Base-by-base conservation (phyloP, 2,888 invertebrate genomes). In the Euplexia lucipara region DNA sequence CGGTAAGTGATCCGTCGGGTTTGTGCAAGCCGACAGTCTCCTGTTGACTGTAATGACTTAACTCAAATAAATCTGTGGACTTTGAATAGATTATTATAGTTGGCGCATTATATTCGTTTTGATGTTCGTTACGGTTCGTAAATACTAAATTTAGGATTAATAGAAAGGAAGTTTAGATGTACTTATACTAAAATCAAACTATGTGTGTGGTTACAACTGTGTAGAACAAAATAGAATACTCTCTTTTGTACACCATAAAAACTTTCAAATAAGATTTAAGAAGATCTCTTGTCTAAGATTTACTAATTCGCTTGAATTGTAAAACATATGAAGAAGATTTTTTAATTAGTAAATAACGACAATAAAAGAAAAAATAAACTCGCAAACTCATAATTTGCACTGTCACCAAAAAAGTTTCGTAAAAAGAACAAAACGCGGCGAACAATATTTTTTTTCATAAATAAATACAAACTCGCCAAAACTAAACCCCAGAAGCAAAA, bases 1-100 rank as follows among this genome's bases (percentile, higher is more conserved):
- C 86, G 88, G 91, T 91, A 90, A 93, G 90, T 89, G 91, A 91
- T 89, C 88, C 89, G 84, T 87, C 81, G 89, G 92, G 88, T 88
- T 92, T 92, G 91, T 91, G 92, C 93, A 93, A 93, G 89, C 86
- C 89, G 90, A 84, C 87, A 69, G 77, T 76, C 79, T 77, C 66
- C 79, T 87, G 85, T 90, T 90, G 90, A 90, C 90, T 89, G 73
- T 77, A 78, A 85, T 91, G 92, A 92, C 92, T 91, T 89, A 90
- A 89, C 87, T 90, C 87, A 86, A 90, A 90, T 90, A 90, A 89
- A 90, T 88, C 86, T 86, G 82, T 73, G 77, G 78, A 48, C 42
- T 73, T 65, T 91, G 88, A 91, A 91, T 86, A 86, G 90, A 90
- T 91, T 91, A 89, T 86, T 81, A 82, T 79, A 72, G 72, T 56